phyloP scores from a whole-genome alignment of 1,140 invertebrate genomes.

The Pogonomyrmex californicus region DNA sequence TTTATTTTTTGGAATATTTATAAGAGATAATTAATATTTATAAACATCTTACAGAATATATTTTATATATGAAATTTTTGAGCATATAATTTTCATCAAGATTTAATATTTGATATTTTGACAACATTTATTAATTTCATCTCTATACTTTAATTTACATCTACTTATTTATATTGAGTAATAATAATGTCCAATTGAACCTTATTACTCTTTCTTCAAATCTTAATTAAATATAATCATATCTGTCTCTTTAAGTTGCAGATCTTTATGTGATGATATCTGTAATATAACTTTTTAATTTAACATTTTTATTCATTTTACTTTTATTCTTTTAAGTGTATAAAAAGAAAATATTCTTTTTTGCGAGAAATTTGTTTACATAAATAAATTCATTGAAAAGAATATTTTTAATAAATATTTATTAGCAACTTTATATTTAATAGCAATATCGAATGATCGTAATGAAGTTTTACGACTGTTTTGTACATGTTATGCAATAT shows the following conservation, averaged over 20 bases:
- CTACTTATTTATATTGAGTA: no score
- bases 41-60: no score
- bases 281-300: not conserved
- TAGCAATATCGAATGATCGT: slow-evolving; percentile 39
- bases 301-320: not conserved
- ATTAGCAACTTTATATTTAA: slow-evolving; percentile 73
- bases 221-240: no score
- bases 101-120: no score
- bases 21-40: no score
- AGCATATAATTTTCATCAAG: no score
- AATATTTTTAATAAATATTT: slow-evolving; percentile 53
- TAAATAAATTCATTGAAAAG: not conserved
- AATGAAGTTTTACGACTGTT: slow-evolving; percentile 56
- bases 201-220: no score
- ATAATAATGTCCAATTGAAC: no score
- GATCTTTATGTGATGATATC: not conserved
- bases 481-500: slow-evolving; percentile 61
- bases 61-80: no score
- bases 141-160: no score
- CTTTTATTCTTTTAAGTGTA: not conserved
- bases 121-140: no score
- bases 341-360: not conserved
- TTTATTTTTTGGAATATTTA: no score
- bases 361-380: not conserved
- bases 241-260: not conserved